phyloP scores from a whole-genome alignment of 2,797 vertebrate species.

The Epinephelus coioides region DNA sequence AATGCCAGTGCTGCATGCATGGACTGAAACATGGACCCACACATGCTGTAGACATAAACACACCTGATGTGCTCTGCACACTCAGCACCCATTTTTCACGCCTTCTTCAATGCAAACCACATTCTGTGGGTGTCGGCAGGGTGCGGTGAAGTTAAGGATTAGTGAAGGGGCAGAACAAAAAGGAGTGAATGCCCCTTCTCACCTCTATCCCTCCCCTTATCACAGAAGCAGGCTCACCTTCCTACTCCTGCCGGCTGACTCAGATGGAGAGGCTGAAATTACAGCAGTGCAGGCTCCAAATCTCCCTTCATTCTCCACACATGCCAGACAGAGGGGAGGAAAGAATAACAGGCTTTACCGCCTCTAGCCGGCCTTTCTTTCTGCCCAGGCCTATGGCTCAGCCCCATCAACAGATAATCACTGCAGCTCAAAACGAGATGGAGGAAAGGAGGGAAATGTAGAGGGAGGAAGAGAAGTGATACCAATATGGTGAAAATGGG shows the following conservation, averaged over 20 bases:
- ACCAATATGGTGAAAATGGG: constrained; percentile 26
- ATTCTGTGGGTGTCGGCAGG: constrained; percentile 15
- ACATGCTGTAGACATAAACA: constrained; percentile 16
- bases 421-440: constrained; percentile 65
- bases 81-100: constrained; percentile 27
- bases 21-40: neutral
- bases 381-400: constrained; percentile 41
- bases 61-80: neutral
- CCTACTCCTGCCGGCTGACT: constrained; percentile 43
- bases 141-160: constrained; percentile 8
- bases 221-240: constrained; percentile 55
- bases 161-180: constrained; percentile 37
- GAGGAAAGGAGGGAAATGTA: constrained; percentile 35
- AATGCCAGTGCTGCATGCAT: constrained; percentile 2
- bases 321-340: constrained; percentile 79
- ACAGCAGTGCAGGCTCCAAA: constrained; percentile 68
- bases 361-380: constrained; percentile 53
- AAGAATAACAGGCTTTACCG: constrained; percentile 77
- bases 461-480: constrained; percentile 41
- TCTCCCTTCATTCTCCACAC: constrained; percentile 76
- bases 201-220: constrained; percentile 38
- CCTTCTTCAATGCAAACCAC: constrained; percentile 17
- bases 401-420: constrained; percentile 66
- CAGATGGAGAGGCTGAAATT: constrained; percentile 71
- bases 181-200: constrained; percentile 27